Evolutionary conservation across 1,140 invertebrate species (phyloP), one percentile per base, ranked within the genome.

Genomic region (Harlomillsia oculata): DNA sequence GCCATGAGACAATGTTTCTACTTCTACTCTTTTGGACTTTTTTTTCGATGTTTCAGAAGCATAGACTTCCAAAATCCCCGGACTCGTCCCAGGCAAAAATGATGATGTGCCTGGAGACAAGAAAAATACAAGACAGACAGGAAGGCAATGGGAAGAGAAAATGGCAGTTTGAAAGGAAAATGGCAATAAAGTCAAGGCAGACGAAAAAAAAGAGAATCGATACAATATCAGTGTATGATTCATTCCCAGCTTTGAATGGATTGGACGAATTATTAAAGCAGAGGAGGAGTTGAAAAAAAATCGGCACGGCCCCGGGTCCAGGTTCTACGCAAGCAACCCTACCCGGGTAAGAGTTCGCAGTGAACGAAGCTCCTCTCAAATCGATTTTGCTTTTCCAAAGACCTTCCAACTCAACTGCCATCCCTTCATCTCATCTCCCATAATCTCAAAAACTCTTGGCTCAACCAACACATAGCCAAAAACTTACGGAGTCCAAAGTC

Each of bases 211-310:
- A n/a, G 44, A 28, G 36, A 62, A 63, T 56, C 51, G 51, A 53
- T 56, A 58, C 43, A 44, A 57, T 59, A 43, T 63, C 57, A 56
- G 39, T 46, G 20, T 54, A 46, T 53, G 46, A 59, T 60, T 61
- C 53, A 52, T 60, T 48, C 53, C 14, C 23, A 50, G 59, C 53
- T 61, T 61, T 59, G 61, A 63, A 63, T 59, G 56, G 59, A 61
- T 65, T 65, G 59, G 59, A 48, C 41, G 63, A 65, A 65, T 65
- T 65, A 65, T 65, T 65, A 65, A 65, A 65, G 40, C 44, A 56
- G 60, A 62, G 63, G 63, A 59, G 63, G 63, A 65, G 63, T 65
- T 65, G 45, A 59, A 59, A 65, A 60, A 56, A 60, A 43, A 60
- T 43, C 53, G 48, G 48, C 43, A 50, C 40, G 39, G 32, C 29